Conservation (phyloP, 2,797 vertebrate species). For the Rhabdomys pumilio region DNA sequence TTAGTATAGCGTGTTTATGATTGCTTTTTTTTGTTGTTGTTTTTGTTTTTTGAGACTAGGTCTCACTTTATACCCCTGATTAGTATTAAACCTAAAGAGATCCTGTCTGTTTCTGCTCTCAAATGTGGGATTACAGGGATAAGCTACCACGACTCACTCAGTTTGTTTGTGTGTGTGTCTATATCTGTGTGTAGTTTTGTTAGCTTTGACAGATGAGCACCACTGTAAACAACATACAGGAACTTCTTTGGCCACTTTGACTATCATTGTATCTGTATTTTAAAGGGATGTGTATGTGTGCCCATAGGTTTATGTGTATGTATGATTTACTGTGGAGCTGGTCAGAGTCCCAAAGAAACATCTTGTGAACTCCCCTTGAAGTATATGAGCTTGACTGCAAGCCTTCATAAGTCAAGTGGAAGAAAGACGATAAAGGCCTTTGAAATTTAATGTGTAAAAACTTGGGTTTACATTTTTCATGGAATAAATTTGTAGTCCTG, state of each 20-base stretch:
- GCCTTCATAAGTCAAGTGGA: slow-evolving; percentile 22
- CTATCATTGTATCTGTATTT: neutral
- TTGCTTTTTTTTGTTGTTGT: slow-evolving; percentile 19
- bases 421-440: slow-evolving; percentile 26
- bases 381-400: slow-evolving; percentile 4
- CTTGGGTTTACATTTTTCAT: slow-evolving; percentile 45
- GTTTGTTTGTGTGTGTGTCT: neutral
- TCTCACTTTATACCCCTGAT: neutral
- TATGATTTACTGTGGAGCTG: neutral
- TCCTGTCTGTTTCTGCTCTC: neutral
- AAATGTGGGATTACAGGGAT: neutral
- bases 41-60: neutral
- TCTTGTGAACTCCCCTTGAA: neutral
- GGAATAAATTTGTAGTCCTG: slow-evolving; percentile 32
- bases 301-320: neutral
- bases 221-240: slow-evolving; percentile 33
- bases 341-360: slow-evolving; percentile 8
- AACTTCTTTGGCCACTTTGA: slow-evolving; percentile 41
- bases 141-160: neutral
- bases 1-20: neutral
- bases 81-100: neutral
- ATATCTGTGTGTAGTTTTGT: neutral
- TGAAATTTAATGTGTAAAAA: slow-evolving; percentile 57
- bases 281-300: neutral
- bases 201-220: neutral